These are phyloP conservation scores for Nixonia krombeini DNA, from an alignment of 1,140 invertebrate genomes.

Conservation along the genomic window DNA sequence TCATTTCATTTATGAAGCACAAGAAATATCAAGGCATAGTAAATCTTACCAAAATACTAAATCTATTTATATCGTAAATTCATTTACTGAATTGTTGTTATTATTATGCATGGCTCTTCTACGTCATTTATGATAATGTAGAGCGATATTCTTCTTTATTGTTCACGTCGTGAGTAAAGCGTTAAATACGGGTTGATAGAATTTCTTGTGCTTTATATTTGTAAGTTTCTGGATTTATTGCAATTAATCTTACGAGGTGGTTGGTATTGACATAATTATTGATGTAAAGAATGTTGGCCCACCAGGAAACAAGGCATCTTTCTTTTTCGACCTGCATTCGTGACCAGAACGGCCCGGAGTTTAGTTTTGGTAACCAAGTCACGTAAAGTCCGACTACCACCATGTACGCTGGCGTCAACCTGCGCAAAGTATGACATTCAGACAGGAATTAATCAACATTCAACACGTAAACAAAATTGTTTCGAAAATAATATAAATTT, in stretches of 20 bases:
- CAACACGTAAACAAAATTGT: constrained; percentile 40
- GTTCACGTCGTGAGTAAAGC: no score
- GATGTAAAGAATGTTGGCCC: constrained; percentile 87
- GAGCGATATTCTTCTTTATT: no score
- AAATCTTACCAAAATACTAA: no score
- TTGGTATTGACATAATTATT: constrained; percentile 85
- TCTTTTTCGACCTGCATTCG: constrained; percentile 75
- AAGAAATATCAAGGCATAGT: no score
- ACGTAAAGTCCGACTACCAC: constrained; percentile 79
- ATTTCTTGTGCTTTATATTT: neutral
- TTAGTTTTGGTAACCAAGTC: constrained; percentile 77
- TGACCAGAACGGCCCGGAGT: constrained; percentile 79
- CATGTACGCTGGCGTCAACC: constrained; percentile 80
- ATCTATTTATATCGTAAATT: no score
- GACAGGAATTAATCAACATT: constrained; percentile 46
- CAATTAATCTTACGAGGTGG: constrained; percentile 73
- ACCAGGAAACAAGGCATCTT: constrained; percentile 82
- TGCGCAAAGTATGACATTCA: constrained; percentile 58
- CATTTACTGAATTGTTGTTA: no score
- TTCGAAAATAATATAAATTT: constrained; percentile 20
- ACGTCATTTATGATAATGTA: no score
- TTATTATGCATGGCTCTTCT: no score
- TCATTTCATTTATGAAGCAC: no score
- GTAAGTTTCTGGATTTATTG: neutral
- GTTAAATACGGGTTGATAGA: no score